A percentile compares a stretch with the other conserved stretches of the same genome.
phyloP scores from a whole-genome alignment of 2,113 vertebrate species.

The Plecotus auritus region DNA sequence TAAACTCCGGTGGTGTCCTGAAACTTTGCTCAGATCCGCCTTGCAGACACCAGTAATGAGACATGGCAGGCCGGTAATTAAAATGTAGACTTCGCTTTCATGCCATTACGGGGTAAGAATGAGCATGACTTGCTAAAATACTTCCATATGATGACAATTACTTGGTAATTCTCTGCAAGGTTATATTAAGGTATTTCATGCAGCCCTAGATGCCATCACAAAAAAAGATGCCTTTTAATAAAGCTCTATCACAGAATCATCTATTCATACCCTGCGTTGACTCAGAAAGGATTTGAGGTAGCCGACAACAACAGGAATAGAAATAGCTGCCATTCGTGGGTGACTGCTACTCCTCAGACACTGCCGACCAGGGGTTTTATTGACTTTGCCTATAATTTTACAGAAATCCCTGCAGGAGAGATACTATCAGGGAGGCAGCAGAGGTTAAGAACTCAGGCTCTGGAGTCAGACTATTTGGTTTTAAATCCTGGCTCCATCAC shows the following conservation, averaged over 20 bases:
- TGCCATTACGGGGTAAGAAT: constrained; percentile 24
- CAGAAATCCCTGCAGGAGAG: background rate
- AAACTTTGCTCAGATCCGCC: constrained; percentile 6
- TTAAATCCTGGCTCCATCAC: background rate
- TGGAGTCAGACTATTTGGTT: background rate
- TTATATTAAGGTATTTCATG: constrained; percentile 34
- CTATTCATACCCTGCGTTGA: constrained; percentile 53
- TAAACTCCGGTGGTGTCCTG: constrained; percentile 26
- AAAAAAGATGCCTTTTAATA: constrained; percentile 61
- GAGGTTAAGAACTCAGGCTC: background rate
- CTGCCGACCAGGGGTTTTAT: background rate
- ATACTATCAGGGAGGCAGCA: background rate
- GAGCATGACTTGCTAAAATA: background rate
- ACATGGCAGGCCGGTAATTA: constrained; percentile 53
- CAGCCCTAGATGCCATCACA: constrained; percentile 32
- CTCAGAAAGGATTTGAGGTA: constrained; percentile 38
- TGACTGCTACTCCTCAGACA: background rate
- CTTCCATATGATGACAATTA: constrained; percentile 17
- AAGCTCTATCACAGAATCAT: constrained; percentile 17
- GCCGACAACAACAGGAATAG: background rate
- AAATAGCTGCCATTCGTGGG: background rate
- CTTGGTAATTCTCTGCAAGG: constrained; percentile 27
- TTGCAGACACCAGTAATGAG: constrained; percentile 43
- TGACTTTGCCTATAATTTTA: background rate
- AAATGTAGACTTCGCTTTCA: constrained; percentile 49